Conservation (phyloP, 2,888 invertebrate genomes). For the Conistra vaccinii region DNA sequence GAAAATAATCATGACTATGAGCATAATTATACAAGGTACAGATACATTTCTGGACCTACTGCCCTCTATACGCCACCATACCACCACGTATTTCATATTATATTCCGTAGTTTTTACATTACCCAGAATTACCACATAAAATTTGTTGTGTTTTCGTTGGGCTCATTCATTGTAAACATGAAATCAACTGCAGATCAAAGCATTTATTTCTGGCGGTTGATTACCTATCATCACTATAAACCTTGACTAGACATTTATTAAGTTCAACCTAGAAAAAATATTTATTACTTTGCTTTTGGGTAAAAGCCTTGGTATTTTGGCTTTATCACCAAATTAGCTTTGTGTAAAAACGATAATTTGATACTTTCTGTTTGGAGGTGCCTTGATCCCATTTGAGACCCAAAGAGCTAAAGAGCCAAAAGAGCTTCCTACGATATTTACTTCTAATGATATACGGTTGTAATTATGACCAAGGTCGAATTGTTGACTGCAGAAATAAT, state of each 20-base stretch:
- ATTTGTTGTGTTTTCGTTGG: constrained; percentile 24
- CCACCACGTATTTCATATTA: neutral
- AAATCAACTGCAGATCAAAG: constrained; percentile 39
- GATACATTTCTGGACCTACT: too few relatives aligned
- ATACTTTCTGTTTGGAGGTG: neutral
- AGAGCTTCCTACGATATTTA: neutral
- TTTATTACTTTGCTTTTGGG: neutral
- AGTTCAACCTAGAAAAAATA: constrained; percentile 17
- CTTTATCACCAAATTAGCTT: neutral
- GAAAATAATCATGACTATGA: neutral
- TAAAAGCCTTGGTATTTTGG: neutral
- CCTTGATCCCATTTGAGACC: too few relatives aligned
- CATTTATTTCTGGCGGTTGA: constrained; percentile 36
- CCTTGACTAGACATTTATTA: constrained; percentile 22
- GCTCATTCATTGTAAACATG: constrained; percentile 34
- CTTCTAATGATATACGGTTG: neutral
- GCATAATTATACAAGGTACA: neutral
- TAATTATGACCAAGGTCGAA: neutral
- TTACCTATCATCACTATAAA: constrained; percentile 10
- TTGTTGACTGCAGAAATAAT: neutral
- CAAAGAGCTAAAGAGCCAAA: too few relatives aligned
- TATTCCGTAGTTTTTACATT: neutral
- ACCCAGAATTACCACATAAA: constrained; percentile 2
- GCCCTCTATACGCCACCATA: neutral
- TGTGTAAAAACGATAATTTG: neutral